Evolutionary conservation across 2,888 invertebrate genomes (phyloP).

Genomic region (Andrena marginata): DNA sequence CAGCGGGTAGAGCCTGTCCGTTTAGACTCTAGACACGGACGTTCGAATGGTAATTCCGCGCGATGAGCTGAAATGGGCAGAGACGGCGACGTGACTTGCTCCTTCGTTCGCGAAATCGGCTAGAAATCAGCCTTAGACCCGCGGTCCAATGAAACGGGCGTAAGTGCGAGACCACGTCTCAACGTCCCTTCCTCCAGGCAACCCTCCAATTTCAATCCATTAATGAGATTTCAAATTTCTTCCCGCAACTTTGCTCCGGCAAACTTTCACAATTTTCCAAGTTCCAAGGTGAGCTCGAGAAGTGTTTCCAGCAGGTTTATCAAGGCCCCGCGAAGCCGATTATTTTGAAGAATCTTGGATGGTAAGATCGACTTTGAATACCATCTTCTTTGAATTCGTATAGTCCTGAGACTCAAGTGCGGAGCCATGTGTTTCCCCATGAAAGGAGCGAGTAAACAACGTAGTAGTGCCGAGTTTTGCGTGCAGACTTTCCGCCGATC

Average conservation of each 20-base stretch:
- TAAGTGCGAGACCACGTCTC: slow-evolving; percentile 36
- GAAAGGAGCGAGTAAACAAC: neutral
- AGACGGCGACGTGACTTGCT: slow-evolving; percentile 29
- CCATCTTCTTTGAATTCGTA: too few species aligned
- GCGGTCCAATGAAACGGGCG: slow-evolving; percentile 46
- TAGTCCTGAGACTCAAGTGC: too few species aligned
- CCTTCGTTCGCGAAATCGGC: slow-evolving; percentile 49
- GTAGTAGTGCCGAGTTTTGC: neutral
- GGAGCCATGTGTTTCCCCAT: too few species aligned
- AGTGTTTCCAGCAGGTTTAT: too few species aligned
- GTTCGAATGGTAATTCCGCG: slow-evolving; percentile 39
- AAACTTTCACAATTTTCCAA: too few species aligned
- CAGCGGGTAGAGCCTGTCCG: slow-evolving; percentile 5
- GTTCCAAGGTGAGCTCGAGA: too few species aligned
- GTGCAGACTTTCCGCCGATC: slow-evolving; percentile 45
- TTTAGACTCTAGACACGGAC: slow-evolving; percentile 34
- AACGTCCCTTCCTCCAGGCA: slow-evolving; percentile 5
- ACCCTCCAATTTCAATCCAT: neutral
- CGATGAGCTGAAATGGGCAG: slow-evolving; percentile 39
- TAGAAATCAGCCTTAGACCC: slow-evolving; percentile 46
- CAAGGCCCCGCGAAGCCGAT: too few species aligned
- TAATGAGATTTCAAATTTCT: neutral
- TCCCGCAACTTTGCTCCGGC: neutral
- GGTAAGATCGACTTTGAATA: too few species aligned
- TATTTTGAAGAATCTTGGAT: too few species aligned